Evolutionary conservation across 92 coral and sea anemone genomes (phyloP), one percentile per base, ranked within the genome.

Genomic region (Blastomussa wellsi): DNA sequence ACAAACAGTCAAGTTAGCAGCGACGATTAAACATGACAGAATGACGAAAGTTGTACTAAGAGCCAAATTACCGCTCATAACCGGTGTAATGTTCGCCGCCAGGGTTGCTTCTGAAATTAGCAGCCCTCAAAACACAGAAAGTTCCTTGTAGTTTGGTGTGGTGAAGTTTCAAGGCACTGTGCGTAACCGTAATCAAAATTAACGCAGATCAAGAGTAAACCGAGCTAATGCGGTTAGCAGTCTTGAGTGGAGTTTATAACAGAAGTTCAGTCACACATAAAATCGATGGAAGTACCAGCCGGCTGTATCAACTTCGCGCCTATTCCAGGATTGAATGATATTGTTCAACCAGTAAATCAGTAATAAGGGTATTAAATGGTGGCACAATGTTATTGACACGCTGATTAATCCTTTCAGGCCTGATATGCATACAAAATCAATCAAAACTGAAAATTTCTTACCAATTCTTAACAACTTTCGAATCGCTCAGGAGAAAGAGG

Each of bases 1-100:
- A 67, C 88, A 83, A 26, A 88, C 88, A 9, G 84, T 83, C n/a
- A 83, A 4, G 88, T 88, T 88, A 26, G 88, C 37, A 26, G 67
- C 74, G 60, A 83, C 38, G 44, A 88, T 66, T 24, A 88, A 29
- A 4, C 42, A 24, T 51, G 88, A 82, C 28, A 83, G 49, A 20
- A 88, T 22, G 19, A 77, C 26, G 41, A 83, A 78, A 12, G 77
- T 4, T 2, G 69, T 51, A 28, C 5, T 44, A 26, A 85, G 32
- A 26, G 49, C 77, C 3, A 57, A 15, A 64, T 73, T 44, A 9
- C 60, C 80, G 62, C 29, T n/a, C 87, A 83, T 83, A n/a, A 19
- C 77, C 9, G 87, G 87, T 57, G 72, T n/a, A 12, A 44, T 73
- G 47, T 64, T 75, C 59, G 87, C 87, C 87, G 87, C 87, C 87